These are phyloP conservation scores for Sterna hirundo DNA, from an alignment of 2,113 vertebrate species.

Conservation along the genomic window DNA sequence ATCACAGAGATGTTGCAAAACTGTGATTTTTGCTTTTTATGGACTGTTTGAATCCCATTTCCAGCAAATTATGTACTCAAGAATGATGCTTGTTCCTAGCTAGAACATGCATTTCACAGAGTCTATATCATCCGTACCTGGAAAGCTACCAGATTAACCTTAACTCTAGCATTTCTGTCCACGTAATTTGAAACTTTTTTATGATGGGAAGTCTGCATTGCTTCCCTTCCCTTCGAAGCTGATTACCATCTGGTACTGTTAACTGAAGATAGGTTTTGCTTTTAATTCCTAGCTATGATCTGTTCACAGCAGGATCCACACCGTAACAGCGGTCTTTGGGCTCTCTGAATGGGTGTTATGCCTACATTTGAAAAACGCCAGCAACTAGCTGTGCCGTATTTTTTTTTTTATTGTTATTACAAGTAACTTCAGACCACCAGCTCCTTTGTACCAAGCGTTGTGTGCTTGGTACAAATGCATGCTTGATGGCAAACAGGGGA, in stretches of 20 bases:
- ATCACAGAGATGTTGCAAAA: neutral
- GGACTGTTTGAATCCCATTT: neutral
- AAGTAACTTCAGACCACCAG: neutral
- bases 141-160: neutral
- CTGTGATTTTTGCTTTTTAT: neutral
- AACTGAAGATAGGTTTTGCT: neutral
- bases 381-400: neutral
- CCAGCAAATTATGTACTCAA: neutral
- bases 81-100: neutral
- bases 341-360: neutral
- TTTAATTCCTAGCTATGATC: neutral
- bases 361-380: neutral
- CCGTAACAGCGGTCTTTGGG: neutral
- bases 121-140: neutral
- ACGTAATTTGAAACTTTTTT: neutral
- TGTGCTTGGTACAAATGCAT: neutral
- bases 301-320: neutral
- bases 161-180: neutral
- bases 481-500: neutral
- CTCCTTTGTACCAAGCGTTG: neutral
- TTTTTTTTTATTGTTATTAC: neutral
- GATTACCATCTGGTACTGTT: neutral
- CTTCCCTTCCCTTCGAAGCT: neutral
- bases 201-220: neutral
- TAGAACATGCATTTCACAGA: neutral